Conservation (phyloP, 2,888 invertebrate genomes). For the Hyppa rectilinea region DNA sequence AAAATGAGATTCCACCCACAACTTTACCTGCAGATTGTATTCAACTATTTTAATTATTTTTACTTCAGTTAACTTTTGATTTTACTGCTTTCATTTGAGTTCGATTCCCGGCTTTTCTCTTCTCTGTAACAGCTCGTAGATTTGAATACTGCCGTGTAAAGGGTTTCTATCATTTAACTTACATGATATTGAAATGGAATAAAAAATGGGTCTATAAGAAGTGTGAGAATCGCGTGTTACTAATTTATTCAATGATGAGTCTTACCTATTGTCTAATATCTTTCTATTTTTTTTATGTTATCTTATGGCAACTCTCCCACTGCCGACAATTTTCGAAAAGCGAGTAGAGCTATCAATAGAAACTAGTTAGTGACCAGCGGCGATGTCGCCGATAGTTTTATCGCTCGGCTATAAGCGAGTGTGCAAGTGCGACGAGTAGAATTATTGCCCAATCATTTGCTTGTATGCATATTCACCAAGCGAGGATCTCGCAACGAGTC, state of each 20-base stretch:
- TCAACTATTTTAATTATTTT: slow-evolving; percentile 45
- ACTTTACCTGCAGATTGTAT: slow-evolving; percentile 52
- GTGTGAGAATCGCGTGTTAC: too few relatives aligned
- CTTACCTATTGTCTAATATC: too few relatives aligned
- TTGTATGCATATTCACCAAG: neutral
- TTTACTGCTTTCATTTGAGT: slow-evolving; percentile 20
- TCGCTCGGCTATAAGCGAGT: neutral
- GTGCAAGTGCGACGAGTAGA: neutral
- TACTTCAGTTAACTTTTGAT: slow-evolving; percentile 29
- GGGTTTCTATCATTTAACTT: neutral
- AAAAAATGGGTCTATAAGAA: neutral
- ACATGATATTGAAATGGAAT: too few relatives aligned
- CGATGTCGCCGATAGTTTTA: neutral
- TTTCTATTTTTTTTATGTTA: too few relatives aligned
- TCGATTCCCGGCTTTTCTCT: neutral
- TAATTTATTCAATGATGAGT: too few relatives aligned
- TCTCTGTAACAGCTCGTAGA: neutral
- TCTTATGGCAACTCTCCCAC: too few relatives aligned
- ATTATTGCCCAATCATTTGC: neutral
- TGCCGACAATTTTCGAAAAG: too few relatives aligned
- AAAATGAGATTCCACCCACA: slow-evolving; percentile 63
- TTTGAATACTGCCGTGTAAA: neutral
- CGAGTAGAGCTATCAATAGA: too few relatives aligned
- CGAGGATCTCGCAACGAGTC: too few relatives aligned
- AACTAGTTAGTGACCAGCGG: too few relatives aligned